Evolutionary conservation across 2,797 vertebrate species (phyloP).

Genomic region (Yasuhikotakia modesta): DNA sequence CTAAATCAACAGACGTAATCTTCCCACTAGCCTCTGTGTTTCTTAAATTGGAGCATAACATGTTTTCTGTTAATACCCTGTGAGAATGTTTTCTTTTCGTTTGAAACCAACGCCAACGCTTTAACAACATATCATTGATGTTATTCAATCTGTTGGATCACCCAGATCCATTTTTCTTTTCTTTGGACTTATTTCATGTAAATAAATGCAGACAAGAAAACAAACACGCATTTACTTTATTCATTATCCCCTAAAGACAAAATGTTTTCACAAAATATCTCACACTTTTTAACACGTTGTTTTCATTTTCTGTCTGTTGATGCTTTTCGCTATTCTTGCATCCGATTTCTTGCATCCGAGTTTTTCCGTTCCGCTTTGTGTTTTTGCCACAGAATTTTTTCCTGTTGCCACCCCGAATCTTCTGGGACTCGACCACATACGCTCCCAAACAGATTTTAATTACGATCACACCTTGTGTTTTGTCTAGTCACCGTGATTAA

Average conservation of each 20-base stretch:
- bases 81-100: conserved; percentile 38
- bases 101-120: conserved; percentile 47
- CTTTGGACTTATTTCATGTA: conserved; percentile 57
- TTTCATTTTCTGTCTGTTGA: not conserved
- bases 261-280: conserved; percentile 19
- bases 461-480: conserved; percentile 78
- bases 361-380: conserved; percentile 50
- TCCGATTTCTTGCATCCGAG: conserved; percentile 23
- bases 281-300: not conserved
- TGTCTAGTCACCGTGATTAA: conserved; percentile 78
- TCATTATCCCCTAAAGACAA: conserved; percentile 50
- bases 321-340: no score
- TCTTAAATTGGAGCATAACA: conserved; percentile 43
- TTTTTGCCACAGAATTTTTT: conserved; percentile 66
- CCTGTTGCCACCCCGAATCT: conserved; percentile 66
- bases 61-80: conserved; percentile 46
- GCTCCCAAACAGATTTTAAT: conserved; percentile 81
- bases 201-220: conserved; percentile 57
- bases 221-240: conserved; percentile 60
- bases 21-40: conserved; percentile 14
- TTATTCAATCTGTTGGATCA: conserved; percentile 50
- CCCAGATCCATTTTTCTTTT: conserved; percentile 36
- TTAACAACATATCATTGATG: conserved; percentile 59
- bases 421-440: conserved; percentile 69
- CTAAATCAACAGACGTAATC: conserved; percentile 25